Conservation (phyloP, 2,113 vertebrate species). For the Austrofundulus limnaeus region DNA sequence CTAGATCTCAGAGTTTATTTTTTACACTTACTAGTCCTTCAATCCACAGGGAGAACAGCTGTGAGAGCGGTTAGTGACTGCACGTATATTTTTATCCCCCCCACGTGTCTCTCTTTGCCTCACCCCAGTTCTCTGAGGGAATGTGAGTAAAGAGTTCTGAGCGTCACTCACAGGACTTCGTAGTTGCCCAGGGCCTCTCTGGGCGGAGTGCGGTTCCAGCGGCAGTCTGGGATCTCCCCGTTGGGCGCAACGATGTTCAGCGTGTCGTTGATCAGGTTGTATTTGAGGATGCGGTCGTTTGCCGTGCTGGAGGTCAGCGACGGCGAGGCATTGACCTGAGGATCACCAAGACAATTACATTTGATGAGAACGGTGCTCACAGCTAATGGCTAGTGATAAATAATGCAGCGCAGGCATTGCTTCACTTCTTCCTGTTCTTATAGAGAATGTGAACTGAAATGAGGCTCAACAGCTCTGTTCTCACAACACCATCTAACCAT, state of each 20-base stretch:
- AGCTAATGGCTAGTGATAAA: background rate
- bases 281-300: slow-evolving; percentile 96
- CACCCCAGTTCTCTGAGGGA: background rate
- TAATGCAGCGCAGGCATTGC: slow-evolving; percentile 5
- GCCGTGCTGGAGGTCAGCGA: slow-evolving; percentile 97
- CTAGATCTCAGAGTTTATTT: too few species aligned
- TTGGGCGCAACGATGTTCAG: slow-evolving; percentile 95
- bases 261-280: slow-evolving; percentile 97
- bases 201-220: slow-evolving; percentile 91
- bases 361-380: background rate
- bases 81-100: slow-evolving; percentile 1
- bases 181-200: slow-evolving; percentile 93
- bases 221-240: slow-evolving; percentile 92
- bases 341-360: background rate
- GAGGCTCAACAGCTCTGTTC: background rate
- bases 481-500: background rate
- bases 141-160: slow-evolving; percentile 3
- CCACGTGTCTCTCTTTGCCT: background rate
- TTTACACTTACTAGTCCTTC: too few species aligned
- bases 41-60: background rate
- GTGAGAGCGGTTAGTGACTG: background rate
- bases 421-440: slow-evolving; percentile 12
- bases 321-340: slow-evolving; percentile 95
- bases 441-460: slow-evolving; percentile 44
- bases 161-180: slow-evolving; percentile 89